Percentiles rank a stretch among this genome's conserved stretches.
phyloP scores from a whole-genome alignment of 2,797 vertebrate genomes.

The Paguma larvata region DNA sequence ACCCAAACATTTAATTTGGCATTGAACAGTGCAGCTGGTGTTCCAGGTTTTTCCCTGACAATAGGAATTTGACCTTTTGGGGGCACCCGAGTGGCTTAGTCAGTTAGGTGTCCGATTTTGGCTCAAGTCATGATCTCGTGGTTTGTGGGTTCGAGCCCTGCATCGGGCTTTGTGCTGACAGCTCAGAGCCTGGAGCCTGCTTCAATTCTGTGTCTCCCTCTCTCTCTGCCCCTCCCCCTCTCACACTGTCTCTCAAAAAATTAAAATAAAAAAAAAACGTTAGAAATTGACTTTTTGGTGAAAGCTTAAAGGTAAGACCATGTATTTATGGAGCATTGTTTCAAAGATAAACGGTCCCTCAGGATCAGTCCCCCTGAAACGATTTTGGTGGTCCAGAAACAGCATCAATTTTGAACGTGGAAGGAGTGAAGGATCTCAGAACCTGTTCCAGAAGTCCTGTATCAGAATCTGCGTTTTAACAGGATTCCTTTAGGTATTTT shows the following conservation, averaged over 20 bases:
- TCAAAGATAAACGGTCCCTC: background rate
- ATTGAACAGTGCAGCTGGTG: background rate
- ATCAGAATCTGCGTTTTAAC: background rate
- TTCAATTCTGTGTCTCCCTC: too few species aligned
- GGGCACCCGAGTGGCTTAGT: too few species aligned
- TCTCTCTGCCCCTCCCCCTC: too few species aligned
- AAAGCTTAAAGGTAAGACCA: background rate
- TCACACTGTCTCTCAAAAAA: too few species aligned
- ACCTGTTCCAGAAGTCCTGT: background rate
- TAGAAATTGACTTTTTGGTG: background rate
- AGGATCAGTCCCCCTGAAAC: background rate
- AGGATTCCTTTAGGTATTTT: background rate
- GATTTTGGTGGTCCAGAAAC: background rate
- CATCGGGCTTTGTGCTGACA: too few species aligned
- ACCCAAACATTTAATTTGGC: background rate
- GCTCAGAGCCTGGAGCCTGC: too few species aligned
- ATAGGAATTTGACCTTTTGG: background rate
- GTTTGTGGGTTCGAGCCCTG: too few species aligned
- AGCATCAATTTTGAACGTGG: background rate
- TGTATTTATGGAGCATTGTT: background rate
- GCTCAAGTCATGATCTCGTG: too few species aligned
- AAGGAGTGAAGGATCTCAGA: background rate
- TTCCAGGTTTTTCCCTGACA: background rate
- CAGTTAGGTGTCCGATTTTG: too few species aligned
- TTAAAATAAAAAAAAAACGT: too few species aligned